Evolutionary conservation across 1,140 invertebrate species (phyloP).

Genomic region (Sycobia sp.): DNA sequence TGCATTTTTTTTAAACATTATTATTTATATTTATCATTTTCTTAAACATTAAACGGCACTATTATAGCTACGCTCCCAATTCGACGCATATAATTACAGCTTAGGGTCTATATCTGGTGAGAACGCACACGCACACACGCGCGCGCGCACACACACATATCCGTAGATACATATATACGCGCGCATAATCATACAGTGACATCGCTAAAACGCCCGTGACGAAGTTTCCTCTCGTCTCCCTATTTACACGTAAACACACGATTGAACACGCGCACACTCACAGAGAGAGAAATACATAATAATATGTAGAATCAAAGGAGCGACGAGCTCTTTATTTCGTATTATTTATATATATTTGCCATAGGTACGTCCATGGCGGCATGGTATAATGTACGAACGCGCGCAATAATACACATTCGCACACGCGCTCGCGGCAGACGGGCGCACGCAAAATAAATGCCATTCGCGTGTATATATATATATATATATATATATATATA

Average conservation of each 20-base stretch:
- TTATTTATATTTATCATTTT: neutral
- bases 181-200: slow-evolving; percentile 16
- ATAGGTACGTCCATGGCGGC: too few relatives aligned
- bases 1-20: slow-evolving; percentile 21
- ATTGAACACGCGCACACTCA: slow-evolving; percentile 21
- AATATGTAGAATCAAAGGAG: too few relatives aligned
- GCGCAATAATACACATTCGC: neutral
- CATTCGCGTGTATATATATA: neutral
- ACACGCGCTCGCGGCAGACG: neutral
- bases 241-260: slow-evolving; percentile 23
- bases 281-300: slow-evolving; percentile 6
- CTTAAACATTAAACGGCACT: slow-evolving; percentile 9
- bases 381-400: too few relatives aligned
- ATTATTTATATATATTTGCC: too few relatives aligned
- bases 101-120: slow-evolving; percentile 20
- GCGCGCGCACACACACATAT: too few relatives aligned
- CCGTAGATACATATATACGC: too few relatives aligned
- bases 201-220: slow-evolving; percentile 9
- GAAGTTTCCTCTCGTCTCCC: slow-evolving; percentile 15
- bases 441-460: neutral
- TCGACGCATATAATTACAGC: slow-evolving; percentile 30
- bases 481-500: neutral
- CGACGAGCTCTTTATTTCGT: too few relatives aligned
- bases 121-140: slow-evolving; percentile 4
- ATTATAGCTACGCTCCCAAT: neutral